A percentile compares a stretch with the other conserved stretches of the same genome.
Evolutionary conservation across 1,140 invertebrate species (phyloP).

Genomic region (Scaptodrosophila lebanonensis): DNA sequence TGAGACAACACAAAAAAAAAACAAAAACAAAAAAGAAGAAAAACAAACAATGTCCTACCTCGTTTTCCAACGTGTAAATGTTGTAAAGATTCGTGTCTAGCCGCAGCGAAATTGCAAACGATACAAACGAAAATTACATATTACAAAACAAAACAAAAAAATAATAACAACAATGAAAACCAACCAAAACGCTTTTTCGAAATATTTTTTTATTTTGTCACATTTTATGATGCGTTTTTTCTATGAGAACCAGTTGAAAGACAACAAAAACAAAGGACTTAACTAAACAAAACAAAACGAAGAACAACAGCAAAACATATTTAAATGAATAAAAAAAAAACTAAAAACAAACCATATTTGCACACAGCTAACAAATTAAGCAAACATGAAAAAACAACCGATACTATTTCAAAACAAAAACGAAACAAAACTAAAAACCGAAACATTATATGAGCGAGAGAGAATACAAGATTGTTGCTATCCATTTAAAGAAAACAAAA

Average conservation of each 20-base stretch:
- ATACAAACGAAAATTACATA: slow-evolving; percentile 20
- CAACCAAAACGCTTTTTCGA: slow-evolving; percentile 52
- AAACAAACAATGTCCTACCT: slow-evolving; percentile 72
- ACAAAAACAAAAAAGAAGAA: slow-evolving; percentile 19
- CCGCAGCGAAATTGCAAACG: slow-evolving; percentile 34
- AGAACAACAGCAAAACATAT: slow-evolving; percentile 27
- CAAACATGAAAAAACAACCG: slow-evolving; percentile 60
- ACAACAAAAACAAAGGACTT: slow-evolving; percentile 54
- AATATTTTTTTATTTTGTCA: slow-evolving; percentile 54
- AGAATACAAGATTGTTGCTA: slow-evolving; percentile 77
- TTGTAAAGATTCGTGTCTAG: slow-evolving; percentile 36
- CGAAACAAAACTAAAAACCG: slow-evolving; percentile 33
- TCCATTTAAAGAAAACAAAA: slow-evolving; percentile 49
- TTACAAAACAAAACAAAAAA: slow-evolving; percentile 17
- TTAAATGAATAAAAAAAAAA: slow-evolving; percentile 25
- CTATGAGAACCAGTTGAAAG: slow-evolving; percentile 54
- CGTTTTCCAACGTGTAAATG: slow-evolving; percentile 63
- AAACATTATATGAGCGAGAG: slow-evolving; percentile 74
- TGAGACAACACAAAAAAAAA: slow-evolving; percentile 16
- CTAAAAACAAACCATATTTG: slow-evolving; percentile 30
- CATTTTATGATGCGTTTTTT: slow-evolving; percentile 40
- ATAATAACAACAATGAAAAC: slow-evolving; percentile 10
- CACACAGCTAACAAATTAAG: slow-evolving; percentile 45
- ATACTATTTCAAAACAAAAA: slow-evolving; percentile 49
- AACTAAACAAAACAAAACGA: slow-evolving; percentile 44